Evolutionary conservation across 2,113 vertebrate species (phyloP), one percentile per base, ranked within the genome.

Genomic region (Natator depressus): DNA sequence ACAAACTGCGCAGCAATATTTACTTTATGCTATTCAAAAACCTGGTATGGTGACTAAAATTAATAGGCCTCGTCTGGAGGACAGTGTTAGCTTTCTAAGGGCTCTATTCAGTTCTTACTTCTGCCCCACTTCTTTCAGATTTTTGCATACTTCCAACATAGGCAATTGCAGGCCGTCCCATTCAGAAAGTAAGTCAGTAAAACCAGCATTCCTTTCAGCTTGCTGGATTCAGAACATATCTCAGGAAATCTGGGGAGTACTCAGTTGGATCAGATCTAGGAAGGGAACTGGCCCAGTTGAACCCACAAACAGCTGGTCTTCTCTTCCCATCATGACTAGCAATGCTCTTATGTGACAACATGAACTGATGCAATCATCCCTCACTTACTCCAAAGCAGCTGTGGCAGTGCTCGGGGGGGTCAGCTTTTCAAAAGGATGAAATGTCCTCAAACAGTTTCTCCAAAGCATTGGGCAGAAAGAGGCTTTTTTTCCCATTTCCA

Each of bases 11-110:
- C 69, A 95, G 84, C 65, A 90, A 80, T 92, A 93, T 96, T 97
- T 96, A 95, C 78, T 94, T 96, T 89, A 94, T 95, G 82, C 86
- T 83, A 81, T 88, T 95, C 93, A 95, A 94, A 98, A 96, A 93
- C 8, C 4, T 91, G 88, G 82, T 65, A 95, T 97, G 91, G 94
- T 11, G 2, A 91, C 88, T 84, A 92, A 90, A 97, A 97, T 94
- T 79, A 96, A 97, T 57, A 93, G 87, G 82, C 89, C n/a, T 62
- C 51, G 93, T 93, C 96, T 95, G 72, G 72, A 90, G 76, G 89
- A 89, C 82, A 94, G 94, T n/a, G 83, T 24, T 55, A 79, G 42
- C 76, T 95, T 95, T 95, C 80, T 92, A 93, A 94, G 95, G 93
- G 94, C 53, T 95, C 95, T 91, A 62, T 96, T 97, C 94, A 97